Conservation (phyloP, 2,888 invertebrate genomes). For the Balanococcus diminutus region DNA sequence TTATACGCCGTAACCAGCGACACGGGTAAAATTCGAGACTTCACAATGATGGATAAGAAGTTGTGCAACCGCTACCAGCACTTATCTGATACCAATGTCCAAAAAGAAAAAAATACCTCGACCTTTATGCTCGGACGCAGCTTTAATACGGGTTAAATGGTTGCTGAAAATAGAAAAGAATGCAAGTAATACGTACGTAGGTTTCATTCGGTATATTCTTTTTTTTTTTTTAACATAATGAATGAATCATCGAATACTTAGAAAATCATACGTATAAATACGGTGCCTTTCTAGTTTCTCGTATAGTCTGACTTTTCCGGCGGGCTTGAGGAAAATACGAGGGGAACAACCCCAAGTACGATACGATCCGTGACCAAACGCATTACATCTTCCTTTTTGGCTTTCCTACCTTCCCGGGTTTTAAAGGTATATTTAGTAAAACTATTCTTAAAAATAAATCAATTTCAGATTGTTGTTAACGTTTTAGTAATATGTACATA, state of each 20-base stretch:
- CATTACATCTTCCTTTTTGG: constrained; percentile 25
- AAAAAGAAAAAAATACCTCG: neutral
- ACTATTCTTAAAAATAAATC: constrained; percentile 11
- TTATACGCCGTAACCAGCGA: constrained; percentile 30
- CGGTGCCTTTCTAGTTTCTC: neutral
- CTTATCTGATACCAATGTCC: constrained; percentile 30
- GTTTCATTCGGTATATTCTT: neutral
- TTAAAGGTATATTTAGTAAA: neutral
- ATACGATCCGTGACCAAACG: constrained; percentile 32
- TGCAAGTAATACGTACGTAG: neutral
- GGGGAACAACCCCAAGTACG: constrained; percentile 18
- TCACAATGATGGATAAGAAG: constrained; percentile 27
- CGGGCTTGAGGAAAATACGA: neutral
- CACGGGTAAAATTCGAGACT: neutral
- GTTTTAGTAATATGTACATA: too few species aligned
- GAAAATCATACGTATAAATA: neutral
- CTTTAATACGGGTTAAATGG: neutral
- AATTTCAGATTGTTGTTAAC: neutral
- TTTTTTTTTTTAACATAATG: neutral
- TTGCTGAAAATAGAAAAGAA: neutral
- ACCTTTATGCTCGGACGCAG: neutral
- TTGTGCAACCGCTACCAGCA: constrained; percentile 19
- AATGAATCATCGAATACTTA: neutral
- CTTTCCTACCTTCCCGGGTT: neutral
- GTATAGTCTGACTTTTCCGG: neutral